Evolutionary conservation across 2,888 invertebrate species (phyloP), one percentile per base, ranked within the genome.

Genomic region (Rutpela maculata): DNA sequence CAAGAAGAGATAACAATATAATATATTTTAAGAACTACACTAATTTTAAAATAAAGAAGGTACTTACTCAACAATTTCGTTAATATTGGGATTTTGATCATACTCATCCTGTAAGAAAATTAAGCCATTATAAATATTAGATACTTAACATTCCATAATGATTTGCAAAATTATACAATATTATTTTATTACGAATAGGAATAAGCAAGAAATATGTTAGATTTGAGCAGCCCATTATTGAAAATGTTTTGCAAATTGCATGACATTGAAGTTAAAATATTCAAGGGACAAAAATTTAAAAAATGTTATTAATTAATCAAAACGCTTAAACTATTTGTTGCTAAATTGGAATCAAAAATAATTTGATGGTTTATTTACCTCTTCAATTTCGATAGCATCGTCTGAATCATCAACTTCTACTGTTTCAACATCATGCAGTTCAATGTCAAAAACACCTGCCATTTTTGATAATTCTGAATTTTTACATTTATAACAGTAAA

Each of bases 391-490:
- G 92, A 98, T 98, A 89, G 88, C 88, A 85, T 98, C 97, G 87
- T 95, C 96, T 88, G 95, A 95, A 89, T 95, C 95, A 88, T 93
- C 94, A 84, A 93, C 91, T 80, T 92, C 91, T 85, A 92, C 92
- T 79, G 92, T 91, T 89, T 92, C 92, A 78, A 90, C 91, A 88
- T 95, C 94, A 88, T 94, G 94, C 88, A 98, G 92, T 91, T 98
- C 98, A 90, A 98, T 94, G 92, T 97, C 97, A 91, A 98, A 98
- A 90, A 98, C 95, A 91, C 96, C 97, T 90, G 95, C 95, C 95
- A 95, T 95, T 87, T 77, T 80, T 31, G 35, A 55, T 18, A 26
- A 43, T 60, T 31, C 38, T 67, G 68, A 68, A 60, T 72, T 69
- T 75, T 77, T 68, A 78, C 80, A 80, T 80, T 73, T 80, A 80